Evolutionary conservation across 2,888 invertebrate genomes (phyloP).

Genomic region (Taenaris catops): DNA sequence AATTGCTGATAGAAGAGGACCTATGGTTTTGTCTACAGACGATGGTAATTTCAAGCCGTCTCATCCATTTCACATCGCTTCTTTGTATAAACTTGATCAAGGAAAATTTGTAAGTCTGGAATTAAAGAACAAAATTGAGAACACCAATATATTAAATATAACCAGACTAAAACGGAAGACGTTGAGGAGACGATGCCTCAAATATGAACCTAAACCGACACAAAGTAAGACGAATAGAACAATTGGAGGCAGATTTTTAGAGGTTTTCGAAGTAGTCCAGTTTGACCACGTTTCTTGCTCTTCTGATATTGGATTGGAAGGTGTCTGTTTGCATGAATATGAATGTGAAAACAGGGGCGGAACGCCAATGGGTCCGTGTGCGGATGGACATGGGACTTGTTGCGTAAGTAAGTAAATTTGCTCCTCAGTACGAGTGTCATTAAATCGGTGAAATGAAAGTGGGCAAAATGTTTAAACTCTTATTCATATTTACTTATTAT

Average conservation of each 20-base stretch:
- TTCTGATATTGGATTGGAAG: slow-evolving; percentile 80
- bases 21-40: too few relatives aligned
- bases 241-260: slow-evolving; percentile 70
- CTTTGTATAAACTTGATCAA: too few relatives aligned
- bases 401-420: slow-evolving; percentile 87
- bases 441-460: too few relatives aligned
- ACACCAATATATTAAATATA: slow-evolving; percentile 5
- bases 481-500: too few relatives aligned
- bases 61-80: slow-evolving; percentile 5
- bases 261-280: slow-evolving; percentile 85
- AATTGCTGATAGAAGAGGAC: too few relatives aligned
- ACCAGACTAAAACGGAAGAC: slow-evolving; percentile 30
- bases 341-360: slow-evolving; percentile 84
- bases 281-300: slow-evolving; percentile 83
- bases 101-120: too few relatives aligned
- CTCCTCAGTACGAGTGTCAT: too few relatives aligned
- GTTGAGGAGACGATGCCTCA: slow-evolving; percentile 25
- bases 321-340: slow-evolving; percentile 83
- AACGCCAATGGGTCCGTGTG: slow-evolving; percentile 83
- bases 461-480: too few relatives aligned
- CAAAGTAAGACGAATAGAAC: slow-evolving; percentile 21
- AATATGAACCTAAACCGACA: slow-evolving; percentile 16
- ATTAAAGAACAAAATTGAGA: slow-evolving; percentile 3
- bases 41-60: slow-evolving; percentile 2
- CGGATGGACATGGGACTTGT: slow-evolving; percentile 86